Conservation (phyloP, 2,797 vertebrate species). For the Falco cherrug region DNA sequence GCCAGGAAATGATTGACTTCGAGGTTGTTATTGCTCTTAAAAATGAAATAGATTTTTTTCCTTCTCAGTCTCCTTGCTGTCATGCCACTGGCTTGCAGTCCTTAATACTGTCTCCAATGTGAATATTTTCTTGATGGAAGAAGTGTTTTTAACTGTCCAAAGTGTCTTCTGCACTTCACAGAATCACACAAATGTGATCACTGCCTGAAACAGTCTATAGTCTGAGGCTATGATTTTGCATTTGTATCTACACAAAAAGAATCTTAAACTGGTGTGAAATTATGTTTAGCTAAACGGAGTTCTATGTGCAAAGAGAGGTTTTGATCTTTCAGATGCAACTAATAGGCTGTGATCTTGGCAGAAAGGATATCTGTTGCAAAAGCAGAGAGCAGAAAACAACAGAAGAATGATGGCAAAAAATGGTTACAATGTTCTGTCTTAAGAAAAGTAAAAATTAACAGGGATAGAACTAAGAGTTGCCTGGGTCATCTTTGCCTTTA, state of each 20-base stretch:
- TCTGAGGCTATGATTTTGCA: background rate
- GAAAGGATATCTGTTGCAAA: background rate
- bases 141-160: background rate
- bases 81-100: background rate
- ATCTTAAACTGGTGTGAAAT: background rate
- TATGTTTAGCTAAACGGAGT: background rate
- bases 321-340: background rate
- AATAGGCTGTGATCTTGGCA: background rate
- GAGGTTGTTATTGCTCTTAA: constrained; percentile 12
- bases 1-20: constrained; percentile 62
- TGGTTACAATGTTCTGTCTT: background rate
- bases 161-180: background rate
- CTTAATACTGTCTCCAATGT: background rate
- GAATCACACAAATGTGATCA: background rate
- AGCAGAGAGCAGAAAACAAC: background rate
- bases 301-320: background rate
- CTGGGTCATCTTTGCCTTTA: background rate
- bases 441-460: background rate
- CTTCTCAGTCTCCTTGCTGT: background rate
- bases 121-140: background rate
- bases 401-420: background rate
- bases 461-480: background rate
- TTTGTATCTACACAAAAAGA: background rate
- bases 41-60: constrained; percentile 12
- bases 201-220: background rate